Evolutionary conservation across 2,888 invertebrate species (phyloP).

Genomic region (Dione vanillae): DNA sequence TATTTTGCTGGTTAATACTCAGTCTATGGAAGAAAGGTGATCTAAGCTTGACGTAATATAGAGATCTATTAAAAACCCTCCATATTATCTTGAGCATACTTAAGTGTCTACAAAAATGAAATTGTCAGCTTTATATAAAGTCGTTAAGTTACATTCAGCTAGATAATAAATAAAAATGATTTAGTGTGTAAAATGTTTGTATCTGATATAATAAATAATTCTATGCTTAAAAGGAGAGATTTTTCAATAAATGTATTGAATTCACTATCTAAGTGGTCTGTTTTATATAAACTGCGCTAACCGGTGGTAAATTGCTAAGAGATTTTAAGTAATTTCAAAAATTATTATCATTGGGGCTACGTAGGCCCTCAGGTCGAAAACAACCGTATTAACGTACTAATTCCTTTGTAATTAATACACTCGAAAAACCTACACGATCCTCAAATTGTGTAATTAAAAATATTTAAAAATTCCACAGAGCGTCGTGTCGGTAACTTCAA

Average conservation of each 20-base stretch:
- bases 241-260: neutral
- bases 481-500: slow-evolving; percentile 24
- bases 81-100: neutral
- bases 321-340: neutral
- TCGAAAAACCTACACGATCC: slow-evolving; percentile 21
- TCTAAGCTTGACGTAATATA: neutral
- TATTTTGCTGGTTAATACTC: neutral
- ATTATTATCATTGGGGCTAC: neutral
- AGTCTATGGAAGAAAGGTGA: neutral
- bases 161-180: too few relatives aligned
- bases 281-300: neutral
- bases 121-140: neutral
- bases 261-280: neutral
- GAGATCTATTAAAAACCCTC: neutral
- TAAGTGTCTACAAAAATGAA: neutral
- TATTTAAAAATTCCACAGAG: slow-evolving; percentile 33
- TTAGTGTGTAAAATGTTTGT: too few relatives aligned
- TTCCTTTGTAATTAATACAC: slow-evolving; percentile 7
- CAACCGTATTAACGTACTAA: slow-evolving; percentile 1
- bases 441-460: slow-evolving; percentile 42
- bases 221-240: neutral
- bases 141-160: neutral
- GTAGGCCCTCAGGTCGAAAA: neutral
- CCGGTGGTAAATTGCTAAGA: neutral
- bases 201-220: too few relatives aligned